Percentiles rank a stretch among this genome's conserved stretches.
These are phyloP conservation scores for Brachyhypopomus occidentalis DNA, from an alignment of 2,113 vertebrate genomes.

Conservation along the genomic window DNA sequence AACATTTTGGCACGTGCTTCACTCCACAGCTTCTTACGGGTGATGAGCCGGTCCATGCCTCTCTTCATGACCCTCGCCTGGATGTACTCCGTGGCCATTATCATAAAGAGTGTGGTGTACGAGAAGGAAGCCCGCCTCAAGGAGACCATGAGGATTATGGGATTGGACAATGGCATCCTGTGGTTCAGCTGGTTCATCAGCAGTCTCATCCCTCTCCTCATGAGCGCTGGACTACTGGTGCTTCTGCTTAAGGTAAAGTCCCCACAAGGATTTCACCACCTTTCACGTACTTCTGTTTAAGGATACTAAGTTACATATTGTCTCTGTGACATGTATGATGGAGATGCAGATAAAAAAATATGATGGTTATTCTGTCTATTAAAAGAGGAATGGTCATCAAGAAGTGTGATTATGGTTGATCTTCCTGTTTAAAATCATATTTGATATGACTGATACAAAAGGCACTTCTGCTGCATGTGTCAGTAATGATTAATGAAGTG, in stretches of 20 bases:
- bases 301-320: not conserved
- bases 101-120: constrained; percentile 95
- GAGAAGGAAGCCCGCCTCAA: constrained; percentile 97
- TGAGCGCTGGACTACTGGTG: constrained; percentile 88
- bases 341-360: not conserved
- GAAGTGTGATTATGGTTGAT: not conserved
- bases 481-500: not conserved
- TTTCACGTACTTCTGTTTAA: not conserved
- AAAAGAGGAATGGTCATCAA: not conserved
- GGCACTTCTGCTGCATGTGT: not conserved
- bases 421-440: not conserved
- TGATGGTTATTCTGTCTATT: not conserved
- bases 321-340: not conserved
- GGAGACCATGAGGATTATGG: constrained; percentile 99
- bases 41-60: constrained; percentile 96
- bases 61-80: constrained; percentile 98
- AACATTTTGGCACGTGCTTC: not conserved
- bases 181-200: constrained; percentile 99
- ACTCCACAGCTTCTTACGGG: constrained; percentile 83
- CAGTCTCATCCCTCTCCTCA: constrained; percentile 88
- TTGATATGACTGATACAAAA: not conserved
- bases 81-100: constrained; percentile 98
- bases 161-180: constrained; percentile 88
- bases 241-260: constrained; percentile 88
- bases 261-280: not conserved